Conservation (phyloP, 2,797 vertebrate species). For the Chromobotia macracanthus region DNA sequence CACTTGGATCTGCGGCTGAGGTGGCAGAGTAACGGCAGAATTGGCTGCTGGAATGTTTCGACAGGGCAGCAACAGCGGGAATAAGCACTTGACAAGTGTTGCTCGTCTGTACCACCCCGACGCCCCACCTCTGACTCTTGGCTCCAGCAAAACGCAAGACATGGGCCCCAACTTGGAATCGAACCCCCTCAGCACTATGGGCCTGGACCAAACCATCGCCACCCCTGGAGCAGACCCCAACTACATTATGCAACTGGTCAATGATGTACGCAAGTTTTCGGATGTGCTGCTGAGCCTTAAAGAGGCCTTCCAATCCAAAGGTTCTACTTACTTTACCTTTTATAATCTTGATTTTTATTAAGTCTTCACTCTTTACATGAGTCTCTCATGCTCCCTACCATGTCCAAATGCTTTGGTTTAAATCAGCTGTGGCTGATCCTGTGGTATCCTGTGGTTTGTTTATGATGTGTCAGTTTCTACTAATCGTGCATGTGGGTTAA, state of each 20-base stretch:
- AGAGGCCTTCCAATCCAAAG: slow-evolving; percentile 86
- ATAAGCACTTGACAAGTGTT: slow-evolving; percentile 77
- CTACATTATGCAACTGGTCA: slow-evolving; percentile 92
- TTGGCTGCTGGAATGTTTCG: slow-evolving; percentile 80
- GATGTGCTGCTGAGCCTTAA: slow-evolving; percentile 91
- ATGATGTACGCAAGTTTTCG: slow-evolving; percentile 91
- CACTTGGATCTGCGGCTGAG: slow-evolving; percentile 61
- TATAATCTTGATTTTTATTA: not conserved
- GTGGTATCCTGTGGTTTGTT: not conserved
- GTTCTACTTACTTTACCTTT: slow-evolving; percentile 49
- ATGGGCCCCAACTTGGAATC: slow-evolving; percentile 81
- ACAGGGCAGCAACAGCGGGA: slow-evolving; percentile 70
- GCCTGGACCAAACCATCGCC: slow-evolving; percentile 78
- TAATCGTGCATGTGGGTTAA: slow-evolving; percentile 12
- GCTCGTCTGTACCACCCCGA: slow-evolving; percentile 75
- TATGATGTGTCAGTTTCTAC: not conserved
- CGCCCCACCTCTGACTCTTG: slow-evolving; percentile 73
- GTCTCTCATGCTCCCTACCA: not conserved
- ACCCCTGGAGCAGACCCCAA: slow-evolving; percentile 86
- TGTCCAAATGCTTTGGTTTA: not conserved
- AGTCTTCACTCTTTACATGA: no score
- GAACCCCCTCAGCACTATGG: slow-evolving; percentile 80
- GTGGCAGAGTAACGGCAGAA: slow-evolving; percentile 52
- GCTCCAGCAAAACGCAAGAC: slow-evolving; percentile 78
- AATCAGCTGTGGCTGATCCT: not conserved